A percentile compares a stretch with the other conserved stretches of the same genome.
Evolutionary conservation across 2,113 vertebrate genomes (phyloP).

Genomic region (Solea solea): DNA sequence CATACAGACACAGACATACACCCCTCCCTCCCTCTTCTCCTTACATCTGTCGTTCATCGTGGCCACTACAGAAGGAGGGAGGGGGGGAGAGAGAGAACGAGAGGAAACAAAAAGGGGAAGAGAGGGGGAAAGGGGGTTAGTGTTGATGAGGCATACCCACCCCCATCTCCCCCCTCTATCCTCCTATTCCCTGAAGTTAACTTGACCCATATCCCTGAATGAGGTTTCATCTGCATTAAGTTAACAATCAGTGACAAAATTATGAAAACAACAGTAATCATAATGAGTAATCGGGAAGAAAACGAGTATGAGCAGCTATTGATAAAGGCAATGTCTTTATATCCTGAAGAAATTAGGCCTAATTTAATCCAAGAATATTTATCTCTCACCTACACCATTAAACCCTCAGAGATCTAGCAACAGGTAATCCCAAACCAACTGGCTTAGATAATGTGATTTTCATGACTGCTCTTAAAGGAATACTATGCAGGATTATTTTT

Average conservation of each 20-base stretch:
- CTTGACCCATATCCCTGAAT: neutral
- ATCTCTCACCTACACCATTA: constrained; percentile 2
- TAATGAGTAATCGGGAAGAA: neutral
- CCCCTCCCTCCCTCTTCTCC: constrained; percentile 78
- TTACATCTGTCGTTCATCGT: constrained; percentile 86
- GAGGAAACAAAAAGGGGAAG: constrained; percentile 81
- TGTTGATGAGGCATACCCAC: constrained; percentile 75
- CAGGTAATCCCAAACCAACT: constrained; percentile 18
- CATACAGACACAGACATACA: constrained; percentile 68
- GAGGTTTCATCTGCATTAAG: neutral
- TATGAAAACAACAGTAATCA: neutral
- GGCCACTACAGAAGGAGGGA: constrained; percentile 84
- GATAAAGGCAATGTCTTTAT: too few species aligned
- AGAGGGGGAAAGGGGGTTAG: constrained; percentile 82
- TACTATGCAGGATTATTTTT: neutral
- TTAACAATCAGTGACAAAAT: neutral
- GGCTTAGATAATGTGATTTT: neutral
- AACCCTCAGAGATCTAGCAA: neutral
- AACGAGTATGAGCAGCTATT: too few species aligned
- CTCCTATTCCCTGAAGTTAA: constrained; percentile 24
- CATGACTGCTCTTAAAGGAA: neutral
- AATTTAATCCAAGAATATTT: neutral
- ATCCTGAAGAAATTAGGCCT: neutral
- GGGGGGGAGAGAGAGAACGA: constrained; percentile 77
- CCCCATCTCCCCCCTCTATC: constrained; percentile 69